Conservation (phyloP, 2,888 invertebrate species). For the Smittia sp. region DNA sequence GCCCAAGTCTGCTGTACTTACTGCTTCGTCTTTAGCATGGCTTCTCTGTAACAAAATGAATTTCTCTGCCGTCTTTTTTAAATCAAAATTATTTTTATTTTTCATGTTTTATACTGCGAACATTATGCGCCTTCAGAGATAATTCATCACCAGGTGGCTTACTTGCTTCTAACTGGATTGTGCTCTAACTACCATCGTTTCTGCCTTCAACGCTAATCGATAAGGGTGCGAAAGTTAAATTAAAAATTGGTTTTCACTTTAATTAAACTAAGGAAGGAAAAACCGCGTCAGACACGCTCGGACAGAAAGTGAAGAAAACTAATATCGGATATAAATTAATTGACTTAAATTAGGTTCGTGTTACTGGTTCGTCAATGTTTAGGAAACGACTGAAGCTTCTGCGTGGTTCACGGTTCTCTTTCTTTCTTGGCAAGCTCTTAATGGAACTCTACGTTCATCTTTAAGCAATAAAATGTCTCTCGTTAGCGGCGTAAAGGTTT, state of each 20-base stretch:
- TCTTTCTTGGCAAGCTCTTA: constrained; percentile 11
- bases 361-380: constrained; percentile 9
- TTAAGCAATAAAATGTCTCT: neutral
- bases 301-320: neutral
- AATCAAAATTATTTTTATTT: constrained; percentile 22
- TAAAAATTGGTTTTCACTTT: neutral
- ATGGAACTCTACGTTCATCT: neutral
- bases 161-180: constrained; percentile 11
- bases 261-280: constrained; percentile 7
- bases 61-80: neutral
- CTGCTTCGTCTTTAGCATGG: no score
- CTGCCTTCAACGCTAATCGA: neutral
- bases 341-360: neutral
- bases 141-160: neutral
- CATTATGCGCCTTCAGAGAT: neutral
- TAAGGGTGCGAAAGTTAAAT: neutral
- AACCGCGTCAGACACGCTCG: neutral
- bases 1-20: no score
- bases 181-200: neutral
- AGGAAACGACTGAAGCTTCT: neutral
- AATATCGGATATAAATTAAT: constrained; percentile 18
- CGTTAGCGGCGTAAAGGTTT: neutral
- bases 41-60: no score
- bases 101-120: neutral
- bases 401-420: neutral